phyloP scores from a whole-genome alignment of 2,797 vertebrate species.

The Gallinago nigripennis region DNA sequence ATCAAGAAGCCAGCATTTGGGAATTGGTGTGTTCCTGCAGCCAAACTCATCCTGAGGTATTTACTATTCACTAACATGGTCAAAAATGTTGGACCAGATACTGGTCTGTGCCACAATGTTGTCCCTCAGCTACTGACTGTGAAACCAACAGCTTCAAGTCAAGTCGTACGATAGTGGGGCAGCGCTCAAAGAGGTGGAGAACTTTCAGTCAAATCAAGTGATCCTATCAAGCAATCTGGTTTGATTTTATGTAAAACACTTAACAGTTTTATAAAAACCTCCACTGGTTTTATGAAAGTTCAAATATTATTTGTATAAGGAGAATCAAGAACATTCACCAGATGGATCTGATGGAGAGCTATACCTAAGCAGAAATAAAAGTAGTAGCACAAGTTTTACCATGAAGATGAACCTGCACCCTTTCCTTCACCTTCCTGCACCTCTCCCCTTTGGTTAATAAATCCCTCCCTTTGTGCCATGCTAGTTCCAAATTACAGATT shows the following conservation, averaged over 20 bases:
- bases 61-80: neutral
- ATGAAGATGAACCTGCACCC: neutral
- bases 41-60: neutral
- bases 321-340: neutral
- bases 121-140: neutral
- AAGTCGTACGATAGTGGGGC: neutral
- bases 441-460: neutral
- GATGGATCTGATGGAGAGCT: neutral
- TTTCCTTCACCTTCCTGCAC: neutral
- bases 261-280: neutral
- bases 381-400: neutral
- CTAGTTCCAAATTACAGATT: neutral
- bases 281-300: neutral
- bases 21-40: neutral
- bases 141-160: neutral
- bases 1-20: neutral
- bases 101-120: neutral
- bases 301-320: neutral
- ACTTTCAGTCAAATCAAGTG: neutral
- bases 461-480: neutral
- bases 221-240: neutral
- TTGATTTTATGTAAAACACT: neutral
- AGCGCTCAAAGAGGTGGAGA: neutral
- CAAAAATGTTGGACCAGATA: neutral
- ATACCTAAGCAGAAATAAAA: neutral